Evolutionary conservation across 1,140 invertebrate genomes (phyloP).

Genomic region (Platyscapa corneri): DNA sequence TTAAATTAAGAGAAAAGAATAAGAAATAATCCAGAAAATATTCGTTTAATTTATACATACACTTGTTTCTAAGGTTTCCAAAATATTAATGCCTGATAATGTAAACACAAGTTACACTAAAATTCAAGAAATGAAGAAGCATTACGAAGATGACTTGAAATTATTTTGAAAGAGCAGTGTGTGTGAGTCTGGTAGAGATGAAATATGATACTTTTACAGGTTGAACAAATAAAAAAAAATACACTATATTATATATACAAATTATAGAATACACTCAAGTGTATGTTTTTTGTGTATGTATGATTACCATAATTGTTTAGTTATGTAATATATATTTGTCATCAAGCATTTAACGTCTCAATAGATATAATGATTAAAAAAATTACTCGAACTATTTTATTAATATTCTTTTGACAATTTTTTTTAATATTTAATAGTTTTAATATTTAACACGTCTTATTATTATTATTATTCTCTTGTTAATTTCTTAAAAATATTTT

Average conservation of each 20-base stretch:
- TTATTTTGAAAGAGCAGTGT: constrained; percentile 29
- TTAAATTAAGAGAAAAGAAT: no score
- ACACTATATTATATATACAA: neutral
- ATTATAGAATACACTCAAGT: no score
- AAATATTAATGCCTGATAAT: neutral
- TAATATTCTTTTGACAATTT: no score
- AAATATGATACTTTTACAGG: neutral
- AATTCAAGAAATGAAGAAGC: neutral
- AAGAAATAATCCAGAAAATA: constrained; percentile 1
- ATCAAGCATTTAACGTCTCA: constrained; percentile 2
- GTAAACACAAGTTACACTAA: constrained; percentile 32
- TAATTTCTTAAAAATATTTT: neutral
- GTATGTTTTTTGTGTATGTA: neutral
- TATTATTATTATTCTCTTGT: neutral
- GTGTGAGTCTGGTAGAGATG: neutral
- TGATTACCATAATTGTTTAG: constrained; percentile 14
- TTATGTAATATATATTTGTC: constrained; percentile 29
- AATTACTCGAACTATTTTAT: neutral
- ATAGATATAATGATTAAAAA: neutral
- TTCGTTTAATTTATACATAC: constrained; percentile 18
- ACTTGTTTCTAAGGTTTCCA: neutral
- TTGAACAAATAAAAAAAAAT: no score
- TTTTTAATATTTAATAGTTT: no score
- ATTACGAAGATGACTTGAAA: constrained; percentile 37
- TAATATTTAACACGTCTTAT: neutral